Base-by-base conservation (phyloP, 2,113 vertebrate species). In the Pteronura brasiliensis region DNA sequence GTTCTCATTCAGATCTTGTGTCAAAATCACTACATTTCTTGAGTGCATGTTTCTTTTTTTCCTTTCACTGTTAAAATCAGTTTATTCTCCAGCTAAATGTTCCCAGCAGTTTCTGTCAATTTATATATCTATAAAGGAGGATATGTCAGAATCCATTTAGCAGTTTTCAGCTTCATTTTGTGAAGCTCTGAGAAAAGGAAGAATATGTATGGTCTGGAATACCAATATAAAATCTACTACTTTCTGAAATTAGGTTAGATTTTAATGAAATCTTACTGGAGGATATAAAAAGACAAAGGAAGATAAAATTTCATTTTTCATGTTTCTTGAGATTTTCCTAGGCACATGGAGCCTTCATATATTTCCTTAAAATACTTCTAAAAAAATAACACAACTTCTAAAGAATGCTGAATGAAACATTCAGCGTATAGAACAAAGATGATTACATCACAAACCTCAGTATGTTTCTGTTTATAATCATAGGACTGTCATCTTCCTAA, bases 71-170 rank as follows among this genome's bases (percentile, higher is more conserved):
- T 65, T 84, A 74, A 47, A 94, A 92, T 97, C n/a, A 88, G 93
- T 91, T 91, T 88, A 71, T 72, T 95, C 27, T 80, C 2, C 23
- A 80, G 14, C 7, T 55, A 55, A 94, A 67, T 69, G 57, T 39
- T 65, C 77, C 57, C 67, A 81, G 81, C 17, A 85, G 3, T 31
- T 80, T 89, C 69, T 93, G 47, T 82, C 79, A 88, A 57, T 90
- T 94, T 97, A 84, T 83, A 39, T 1, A 74, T 8, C 6, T 63
- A 57, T 67, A 36, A 79, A 69, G 15, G 31, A 88, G 55, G n/a
- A 87, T 59, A 79, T 90, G 20, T 93, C 87, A 92, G 57, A 71
- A 76, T 72, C 80, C 36, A 81, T 90, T 93, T 96, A 88, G n/a
- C n/a, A 92, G 74, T 94, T 84, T 93, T 57, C 18, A 94, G 36